Conservation (phyloP, 2,113 vertebrate species). For the Mobula birostris region DNA sequence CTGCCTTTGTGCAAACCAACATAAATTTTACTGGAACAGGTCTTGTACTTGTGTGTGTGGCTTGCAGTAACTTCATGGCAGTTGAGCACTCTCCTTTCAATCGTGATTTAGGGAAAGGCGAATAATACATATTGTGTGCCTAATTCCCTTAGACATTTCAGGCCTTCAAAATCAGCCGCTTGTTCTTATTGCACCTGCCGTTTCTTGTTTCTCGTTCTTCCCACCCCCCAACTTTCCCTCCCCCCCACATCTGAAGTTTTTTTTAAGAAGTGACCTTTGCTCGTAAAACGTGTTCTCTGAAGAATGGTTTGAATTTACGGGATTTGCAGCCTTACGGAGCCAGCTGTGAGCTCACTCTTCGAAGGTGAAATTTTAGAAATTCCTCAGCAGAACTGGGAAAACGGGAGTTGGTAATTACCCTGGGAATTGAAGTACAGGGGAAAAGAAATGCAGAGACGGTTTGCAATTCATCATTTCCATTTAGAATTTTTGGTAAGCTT, state of each 20-base stretch:
- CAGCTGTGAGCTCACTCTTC: constrained; percentile 11
- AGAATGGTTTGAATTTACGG: constrained; percentile 25
- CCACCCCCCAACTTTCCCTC: background rate
- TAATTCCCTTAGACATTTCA: background rate
- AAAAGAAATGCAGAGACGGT: background rate
- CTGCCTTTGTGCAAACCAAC: background rate
- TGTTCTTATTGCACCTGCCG: constrained; percentile 6
- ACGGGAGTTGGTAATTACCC: background rate
- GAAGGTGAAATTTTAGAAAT: constrained; percentile 28
- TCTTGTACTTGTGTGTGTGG: background rate
- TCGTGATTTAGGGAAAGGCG: background rate
- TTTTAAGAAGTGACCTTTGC: constrained; percentile 5
- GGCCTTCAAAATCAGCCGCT: background rate
- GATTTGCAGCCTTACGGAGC: constrained; percentile 7
- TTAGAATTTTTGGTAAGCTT: background rate
- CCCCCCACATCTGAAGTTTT: constrained; percentile 21
- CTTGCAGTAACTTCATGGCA: background rate
- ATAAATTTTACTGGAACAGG: background rate
- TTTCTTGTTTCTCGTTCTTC: background rate
- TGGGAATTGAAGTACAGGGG: background rate
- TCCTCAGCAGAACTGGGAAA: background rate
- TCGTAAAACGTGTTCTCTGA: background rate
- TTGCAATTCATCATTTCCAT: background rate
- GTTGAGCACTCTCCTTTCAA: background rate
- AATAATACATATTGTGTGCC: background rate